Percentiles rank a stretch among this genome's conserved stretches.
phyloP scores from a whole-genome alignment of 2,797 vertebrate genomes.

The Macroramphosus scolopax region DNA sequence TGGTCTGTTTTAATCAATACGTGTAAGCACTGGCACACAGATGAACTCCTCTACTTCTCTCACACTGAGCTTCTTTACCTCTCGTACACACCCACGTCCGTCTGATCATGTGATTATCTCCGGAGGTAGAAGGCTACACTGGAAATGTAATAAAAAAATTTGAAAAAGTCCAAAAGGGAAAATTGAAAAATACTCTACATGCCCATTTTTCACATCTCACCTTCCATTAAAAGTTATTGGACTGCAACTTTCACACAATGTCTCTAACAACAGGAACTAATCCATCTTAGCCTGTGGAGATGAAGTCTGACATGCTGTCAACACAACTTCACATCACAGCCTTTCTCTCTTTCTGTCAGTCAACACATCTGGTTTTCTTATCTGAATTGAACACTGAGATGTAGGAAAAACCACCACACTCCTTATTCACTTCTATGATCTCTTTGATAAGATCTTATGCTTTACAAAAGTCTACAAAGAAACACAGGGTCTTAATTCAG shows the following conservation, averaged over 20 bases:
- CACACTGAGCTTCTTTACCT: not conserved
- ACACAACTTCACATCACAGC: conserved; percentile 54
- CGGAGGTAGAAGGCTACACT: not conserved
- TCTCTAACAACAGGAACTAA: conserved; percentile 56
- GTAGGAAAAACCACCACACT: not conserved
- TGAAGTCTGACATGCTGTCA: conserved; percentile 61
- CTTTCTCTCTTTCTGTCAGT: conserved; percentile 2
- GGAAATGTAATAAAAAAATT: not conserved
- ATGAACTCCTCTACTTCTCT: conserved; percentile 31
- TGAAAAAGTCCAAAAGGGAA: not conserved
- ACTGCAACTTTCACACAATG: conserved; percentile 33
- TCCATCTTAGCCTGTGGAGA: conserved; percentile 55
- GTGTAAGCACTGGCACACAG: conserved; percentile 46
- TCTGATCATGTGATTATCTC: conserved; percentile 15
- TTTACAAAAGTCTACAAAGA: conserved; percentile 1
- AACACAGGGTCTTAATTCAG: no score
- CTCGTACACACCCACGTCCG: not conserved
- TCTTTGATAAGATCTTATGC: conserved; percentile 5
- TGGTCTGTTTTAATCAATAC: conserved; percentile 74
- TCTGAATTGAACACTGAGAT: conserved; percentile 1
- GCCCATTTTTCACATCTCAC: conserved; percentile 25
- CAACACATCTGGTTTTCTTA: conserved; percentile 7
- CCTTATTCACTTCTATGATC: conserved; percentile 6
- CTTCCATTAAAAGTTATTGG: conserved; percentile 37
- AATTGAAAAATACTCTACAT: not conserved